Conservation (phyloP, 2,888 invertebrate genomes). For the Parapristionchus giblindavisi region DNA sequence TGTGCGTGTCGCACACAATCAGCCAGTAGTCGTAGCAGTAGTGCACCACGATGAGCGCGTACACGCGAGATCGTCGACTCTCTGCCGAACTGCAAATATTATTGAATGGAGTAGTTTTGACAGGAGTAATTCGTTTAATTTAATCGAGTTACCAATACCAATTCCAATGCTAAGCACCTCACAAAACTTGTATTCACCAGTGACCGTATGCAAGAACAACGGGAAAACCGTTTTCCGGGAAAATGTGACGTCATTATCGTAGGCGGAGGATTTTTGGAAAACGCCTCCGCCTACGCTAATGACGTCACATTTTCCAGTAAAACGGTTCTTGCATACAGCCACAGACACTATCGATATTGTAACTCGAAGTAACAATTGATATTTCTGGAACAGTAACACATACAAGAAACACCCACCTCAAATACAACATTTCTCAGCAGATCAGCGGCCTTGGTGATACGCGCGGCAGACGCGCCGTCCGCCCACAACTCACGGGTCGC, state of each 20-base stretch:
- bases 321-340: too few species aligned
- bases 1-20: slow-evolving; percentile 33
- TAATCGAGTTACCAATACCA: too few species aligned
- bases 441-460: slow-evolving; percentile 2
- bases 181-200: too few species aligned
- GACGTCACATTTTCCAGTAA: too few species aligned
- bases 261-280: too few species aligned
- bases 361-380: background rate
- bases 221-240: too few species aligned
- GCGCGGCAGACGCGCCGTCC: slow-evolving; percentile 4
- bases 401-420: background rate
- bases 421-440: background rate
- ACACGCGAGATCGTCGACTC: background rate
- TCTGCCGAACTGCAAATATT: slow-evolving; percentile 17
- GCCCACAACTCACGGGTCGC: slow-evolving; percentile 29
- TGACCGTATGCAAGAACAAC: too few species aligned
- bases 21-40: slow-evolving; percentile 22
- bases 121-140: too few species aligned
- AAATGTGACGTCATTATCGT: too few species aligned
- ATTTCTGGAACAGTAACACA: background rate
- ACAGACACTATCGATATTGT: background rate
- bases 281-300: too few species aligned
- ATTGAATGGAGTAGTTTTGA: too few species aligned
- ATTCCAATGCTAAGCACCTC: too few species aligned
- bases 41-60: slow-evolving; percentile 12